phyloP scores from a whole-genome alignment of 2,113 vertebrate species.

The Phalacrocorax carbo region DNA sequence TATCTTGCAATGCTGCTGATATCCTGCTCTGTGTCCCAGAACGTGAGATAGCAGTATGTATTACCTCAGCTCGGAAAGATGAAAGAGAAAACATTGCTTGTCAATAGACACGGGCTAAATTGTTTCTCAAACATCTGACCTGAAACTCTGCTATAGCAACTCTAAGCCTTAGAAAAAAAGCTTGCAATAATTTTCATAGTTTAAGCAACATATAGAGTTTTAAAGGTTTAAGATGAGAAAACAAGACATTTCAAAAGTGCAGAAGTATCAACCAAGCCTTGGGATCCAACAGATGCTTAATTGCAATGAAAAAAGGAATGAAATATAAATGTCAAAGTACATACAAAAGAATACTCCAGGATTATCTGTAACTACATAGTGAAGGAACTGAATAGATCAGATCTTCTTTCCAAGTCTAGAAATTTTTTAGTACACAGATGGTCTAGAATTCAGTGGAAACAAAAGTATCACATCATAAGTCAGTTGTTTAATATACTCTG shows the following conservation, averaged over 20 bases:
- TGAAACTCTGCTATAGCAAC: background rate
- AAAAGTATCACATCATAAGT: constrained; percentile 51
- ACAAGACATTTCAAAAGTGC: background rate
- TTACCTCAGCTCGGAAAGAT: background rate
- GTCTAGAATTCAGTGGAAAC: constrained; percentile 46
- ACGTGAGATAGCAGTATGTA: background rate
- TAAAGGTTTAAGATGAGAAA: background rate
- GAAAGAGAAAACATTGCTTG: background rate
- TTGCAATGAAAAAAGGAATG: background rate
- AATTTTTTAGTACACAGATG: constrained; percentile 34
- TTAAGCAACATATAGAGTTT: background rate
- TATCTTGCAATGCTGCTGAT: background rate
- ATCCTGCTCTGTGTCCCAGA: background rate
- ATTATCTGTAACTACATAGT: constrained; percentile 32
- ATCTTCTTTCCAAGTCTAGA: constrained; percentile 31
- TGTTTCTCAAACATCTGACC: background rate
- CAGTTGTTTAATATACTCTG: constrained; percentile 48
- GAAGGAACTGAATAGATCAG: background rate
- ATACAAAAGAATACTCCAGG: background rate
- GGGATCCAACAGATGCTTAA: background rate
- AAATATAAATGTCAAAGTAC: background rate
- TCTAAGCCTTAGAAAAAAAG: background rate
- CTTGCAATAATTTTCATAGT: background rate
- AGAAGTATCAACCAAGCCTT: background rate
- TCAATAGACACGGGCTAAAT: background rate